These are phyloP conservation scores for Acanthoscelides obtectus DNA, from an alignment of 2,888 invertebrate genomes.

Conservation along the genomic window DNA sequence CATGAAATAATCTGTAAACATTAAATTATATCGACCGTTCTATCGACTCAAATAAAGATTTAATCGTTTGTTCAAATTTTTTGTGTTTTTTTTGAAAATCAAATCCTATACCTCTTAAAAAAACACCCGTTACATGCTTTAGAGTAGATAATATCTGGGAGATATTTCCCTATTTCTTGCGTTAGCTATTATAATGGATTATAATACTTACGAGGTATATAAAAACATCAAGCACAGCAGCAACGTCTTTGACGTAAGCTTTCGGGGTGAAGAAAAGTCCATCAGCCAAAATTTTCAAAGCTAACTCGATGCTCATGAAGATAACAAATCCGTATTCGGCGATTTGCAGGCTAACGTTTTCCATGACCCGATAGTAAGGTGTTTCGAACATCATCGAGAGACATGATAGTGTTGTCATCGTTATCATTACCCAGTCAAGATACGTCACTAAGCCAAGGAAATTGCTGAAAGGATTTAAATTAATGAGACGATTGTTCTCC, in stretches of 20 bases:
- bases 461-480: constrained; percentile 64
- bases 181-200: too few relatives aligned
- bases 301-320: constrained; percentile 95
- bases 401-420: constrained; percentile 94
- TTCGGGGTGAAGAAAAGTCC: constrained; percentile 99
- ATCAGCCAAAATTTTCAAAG: constrained; percentile 93
- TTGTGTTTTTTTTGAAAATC: too few relatives aligned
- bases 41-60: too few relatives aligned
- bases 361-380: constrained; percentile 89
- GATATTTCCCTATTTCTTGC: too few relatives aligned
- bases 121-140: too few relatives aligned
- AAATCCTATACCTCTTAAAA: too few relatives aligned
- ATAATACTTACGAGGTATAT: constrained; percentile 71
- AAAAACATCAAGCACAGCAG: constrained; percentile 93
- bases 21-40: too few relatives aligned
- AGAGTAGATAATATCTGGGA: too few relatives aligned
- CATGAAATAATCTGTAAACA: too few relatives aligned
- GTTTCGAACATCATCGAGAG: constrained; percentile 99
- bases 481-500: too few relatives aligned
- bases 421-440: constrained; percentile 99
- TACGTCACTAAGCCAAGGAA: constrained; percentile 97
- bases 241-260: constrained; percentile 96
- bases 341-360: constrained; percentile 86
- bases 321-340: constrained; percentile 98
- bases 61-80: too few relatives aligned